A percentile compares a stretch with the other conserved stretches of the same genome.
Evolutionary conservation across 2,113 vertebrate species (phyloP).

Genomic region (Peromyscus maniculatus): DNA sequence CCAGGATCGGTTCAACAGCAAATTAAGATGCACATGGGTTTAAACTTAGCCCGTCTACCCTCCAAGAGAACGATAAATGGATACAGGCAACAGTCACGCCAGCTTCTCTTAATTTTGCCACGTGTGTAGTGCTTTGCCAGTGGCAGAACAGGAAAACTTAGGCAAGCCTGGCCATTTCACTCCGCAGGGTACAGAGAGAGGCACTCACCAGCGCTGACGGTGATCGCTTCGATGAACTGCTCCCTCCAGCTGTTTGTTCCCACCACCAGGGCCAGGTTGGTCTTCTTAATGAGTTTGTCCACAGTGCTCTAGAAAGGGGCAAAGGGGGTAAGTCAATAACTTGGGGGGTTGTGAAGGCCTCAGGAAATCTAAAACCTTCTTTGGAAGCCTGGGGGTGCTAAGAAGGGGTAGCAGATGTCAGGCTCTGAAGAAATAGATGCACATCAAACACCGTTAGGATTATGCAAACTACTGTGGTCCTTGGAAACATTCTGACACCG

Average conservation of each 20-base stretch:
- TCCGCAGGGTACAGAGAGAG: conserved; percentile 52
- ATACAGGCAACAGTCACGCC: background rate
- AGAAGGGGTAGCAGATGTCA: conserved; percentile 69
- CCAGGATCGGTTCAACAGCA: background rate
- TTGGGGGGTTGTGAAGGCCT: background rate
- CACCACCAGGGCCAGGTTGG: conserved; percentile 96
- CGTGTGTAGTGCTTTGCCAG: background rate
- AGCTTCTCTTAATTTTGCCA: conserved; percentile 47
- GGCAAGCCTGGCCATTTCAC: rapidly evolving
- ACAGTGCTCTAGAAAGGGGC: conserved; percentile 92
- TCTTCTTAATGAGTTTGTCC: conserved; percentile 99
- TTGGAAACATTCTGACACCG: conserved; percentile 57
- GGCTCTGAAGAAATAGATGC: conserved; percentile 63
- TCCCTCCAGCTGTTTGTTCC: conserved; percentile 99
- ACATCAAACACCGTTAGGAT: conserved; percentile 61
- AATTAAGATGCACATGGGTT: conserved; percentile 12
- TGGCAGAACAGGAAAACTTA: background rate
- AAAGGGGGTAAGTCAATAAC: conserved; percentile 58
- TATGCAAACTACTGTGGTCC: conserved; percentile 32
- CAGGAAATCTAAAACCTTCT: background rate
- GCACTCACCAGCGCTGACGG: conserved; percentile 96
- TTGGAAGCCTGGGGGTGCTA: conserved; percentile 33
- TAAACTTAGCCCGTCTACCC: background rate
- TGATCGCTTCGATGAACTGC: conserved; percentile 97
- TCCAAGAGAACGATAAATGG: conserved; percentile 8